These are phyloP conservation scores for Drosophila merina DNA, from an alignment of 2,888 invertebrate species.

Conservation along the genomic window DNA sequence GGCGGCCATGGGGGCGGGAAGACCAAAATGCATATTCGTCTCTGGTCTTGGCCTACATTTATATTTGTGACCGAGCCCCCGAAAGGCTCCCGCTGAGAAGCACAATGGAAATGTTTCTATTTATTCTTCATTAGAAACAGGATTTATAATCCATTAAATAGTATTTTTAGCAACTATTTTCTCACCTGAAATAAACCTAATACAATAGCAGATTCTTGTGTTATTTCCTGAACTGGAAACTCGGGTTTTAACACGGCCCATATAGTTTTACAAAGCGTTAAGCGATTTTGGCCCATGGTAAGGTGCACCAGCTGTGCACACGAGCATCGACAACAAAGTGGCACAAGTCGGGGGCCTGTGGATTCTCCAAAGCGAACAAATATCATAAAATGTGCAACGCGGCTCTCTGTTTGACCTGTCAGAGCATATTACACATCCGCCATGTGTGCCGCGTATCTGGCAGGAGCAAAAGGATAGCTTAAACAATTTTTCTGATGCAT, in stretches of 20 bases:
- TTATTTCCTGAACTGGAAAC: not conserved
- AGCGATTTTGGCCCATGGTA: slow-evolving; percentile 9
- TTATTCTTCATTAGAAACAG: not conserved
- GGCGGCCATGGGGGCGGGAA: slow-evolving; percentile 11
- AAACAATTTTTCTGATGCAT: slow-evolving; percentile 71
- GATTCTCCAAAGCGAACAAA: slow-evolving; percentile 30
- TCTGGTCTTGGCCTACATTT: slow-evolving; percentile 72
- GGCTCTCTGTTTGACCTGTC: slow-evolving; percentile 40
- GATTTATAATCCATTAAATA: too few species aligned
- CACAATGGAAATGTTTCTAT: slow-evolving; percentile 36
- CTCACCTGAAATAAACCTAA: not conserved
- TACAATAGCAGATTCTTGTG: not conserved
- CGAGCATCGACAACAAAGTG: slow-evolving; percentile 21
- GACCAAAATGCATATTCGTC: slow-evolving; percentile 51
- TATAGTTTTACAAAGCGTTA: not conserved
- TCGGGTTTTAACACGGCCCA: not conserved
- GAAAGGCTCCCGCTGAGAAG: slow-evolving; percentile 2
- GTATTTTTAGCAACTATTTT: not conserved
- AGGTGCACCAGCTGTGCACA: slow-evolving; percentile 36
- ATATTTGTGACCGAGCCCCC: slow-evolving; percentile 51
- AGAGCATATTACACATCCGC: slow-evolving; percentile 70
- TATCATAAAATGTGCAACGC: slow-evolving; percentile 49
- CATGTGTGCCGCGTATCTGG: slow-evolving; percentile 63
- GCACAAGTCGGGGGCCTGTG: slow-evolving; percentile 13
- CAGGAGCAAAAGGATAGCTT: slow-evolving; percentile 5